phyloP scores from a whole-genome alignment of 1,140 invertebrate species.

The Pantala flavescens region DNA sequence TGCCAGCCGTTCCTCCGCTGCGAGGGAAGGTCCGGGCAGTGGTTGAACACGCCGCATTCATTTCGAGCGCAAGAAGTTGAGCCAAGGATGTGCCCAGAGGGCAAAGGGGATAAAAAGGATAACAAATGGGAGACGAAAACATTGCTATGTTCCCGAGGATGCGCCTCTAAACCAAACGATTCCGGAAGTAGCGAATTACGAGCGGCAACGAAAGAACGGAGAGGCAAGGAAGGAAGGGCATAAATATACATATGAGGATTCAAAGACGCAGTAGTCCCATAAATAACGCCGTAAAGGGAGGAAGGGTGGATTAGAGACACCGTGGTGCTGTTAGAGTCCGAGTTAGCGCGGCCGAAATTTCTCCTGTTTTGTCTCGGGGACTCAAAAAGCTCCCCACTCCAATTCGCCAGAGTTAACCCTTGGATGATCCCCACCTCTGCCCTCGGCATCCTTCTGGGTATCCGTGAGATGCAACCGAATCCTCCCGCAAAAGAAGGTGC shows the following conservation, averaged over 20 bases:
- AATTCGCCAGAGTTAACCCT: not conserved
- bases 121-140: no score
- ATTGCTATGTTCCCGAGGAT: no score
- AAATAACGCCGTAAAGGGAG: not conserved
- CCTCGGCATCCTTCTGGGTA: not conserved
- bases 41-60: no score
- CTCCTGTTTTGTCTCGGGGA: not conserved
- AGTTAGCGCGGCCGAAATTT: not conserved
- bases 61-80: no score
- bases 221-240: not conserved
- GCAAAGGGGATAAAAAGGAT: no score
- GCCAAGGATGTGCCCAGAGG: no score
- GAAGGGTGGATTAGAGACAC: not conserved
- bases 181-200: not conserved
- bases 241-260: slow-evolving; percentile 8
- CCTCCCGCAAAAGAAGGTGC: not conserved
- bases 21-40: no score
- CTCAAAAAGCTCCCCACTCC: not conserved
- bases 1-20: no score
- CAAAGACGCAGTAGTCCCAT: not conserved
- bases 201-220: not conserved
- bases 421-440: not conserved
- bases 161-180: no score
- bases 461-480: not conserved
- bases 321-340: not conserved